These are phyloP conservation scores for Paramisgurnus dabryanus DNA, from an alignment of 2,113 vertebrate species.

Conservation along the genomic window DNA sequence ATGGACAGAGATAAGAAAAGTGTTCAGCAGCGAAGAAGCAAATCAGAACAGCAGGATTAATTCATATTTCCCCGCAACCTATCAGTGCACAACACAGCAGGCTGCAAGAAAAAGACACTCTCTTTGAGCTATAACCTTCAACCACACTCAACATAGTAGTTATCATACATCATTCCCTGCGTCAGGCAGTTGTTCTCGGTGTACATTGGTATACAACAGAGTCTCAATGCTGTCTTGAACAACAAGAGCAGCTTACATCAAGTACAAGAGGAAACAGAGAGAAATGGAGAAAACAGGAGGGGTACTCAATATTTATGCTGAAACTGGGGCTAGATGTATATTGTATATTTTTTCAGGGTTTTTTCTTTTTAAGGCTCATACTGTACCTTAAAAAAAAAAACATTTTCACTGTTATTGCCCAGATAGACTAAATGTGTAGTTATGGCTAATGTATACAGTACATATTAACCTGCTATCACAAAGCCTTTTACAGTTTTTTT, in stretches of 20 bases:
- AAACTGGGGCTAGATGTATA: not conserved
- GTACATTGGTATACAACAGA: conserved; percentile 2
- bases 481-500: too few species aligned
- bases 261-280: not conserved
- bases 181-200: not conserved
- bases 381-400: not conserved
- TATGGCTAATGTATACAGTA: too few species aligned
- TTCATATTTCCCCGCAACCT: conserved; percentile 24
- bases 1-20: conserved; percentile 41
- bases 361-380: too few species aligned
- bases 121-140: not conserved
- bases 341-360: not conserved
- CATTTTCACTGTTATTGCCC: not conserved
- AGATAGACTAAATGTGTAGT: too few species aligned
- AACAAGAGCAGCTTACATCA: not conserved
- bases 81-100: not conserved
- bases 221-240: conserved; percentile 15
- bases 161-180: conserved; percentile 11
- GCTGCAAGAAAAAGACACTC: not conserved
- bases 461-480: too few species aligned
- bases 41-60: conserved; percentile 41
- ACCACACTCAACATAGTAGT: not conserved
- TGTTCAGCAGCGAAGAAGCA: conserved; percentile 23
- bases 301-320: not conserved
- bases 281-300: not conserved